Evolutionary conservation across 1,140 invertebrate species (phyloP), one percentile per base, ranked within the genome.

Genomic region (Himalopsyche phryganea): DNA sequence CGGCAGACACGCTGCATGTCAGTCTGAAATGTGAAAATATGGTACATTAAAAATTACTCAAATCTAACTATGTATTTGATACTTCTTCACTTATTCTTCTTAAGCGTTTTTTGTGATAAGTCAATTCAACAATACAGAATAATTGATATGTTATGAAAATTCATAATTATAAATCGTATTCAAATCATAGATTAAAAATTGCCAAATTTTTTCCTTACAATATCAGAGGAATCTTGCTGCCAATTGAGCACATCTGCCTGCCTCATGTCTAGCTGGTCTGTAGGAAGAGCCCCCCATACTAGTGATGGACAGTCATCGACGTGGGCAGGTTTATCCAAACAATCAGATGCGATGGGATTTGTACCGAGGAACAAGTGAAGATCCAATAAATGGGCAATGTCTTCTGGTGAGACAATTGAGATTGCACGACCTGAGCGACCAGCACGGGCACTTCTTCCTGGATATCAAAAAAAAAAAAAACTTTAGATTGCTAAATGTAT

Each of bases 381-480:
- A 79, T 99, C 96, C 20, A 98, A 68, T 1, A 99, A 74, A 74
- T 96, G 95, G 1, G 96, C 85, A 17, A 92, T 80, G 73, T 99
- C 98, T 66, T 98, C 96, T 0, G 86, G 84, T 0, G 87, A 77
- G 18, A 99, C 79, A 40, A 99, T 81, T 6, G 92, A 97, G 69
- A 89, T 95, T 0, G 96, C 93, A 6, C 83, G 88, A 19, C 97
- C 97, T 48, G 81, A 83, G 28, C 94, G 81, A 6, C 96, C 96
- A 50, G 96, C 97, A 66, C 98, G 80, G 6, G 97, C 98, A 78
- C 98, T 98, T 65, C 98, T 85, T 66, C 96, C 93, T 89, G 58
- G 32, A 68, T 46, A 41, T 7, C 17, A 47, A 20, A 50, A 50
- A 44, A 20, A n/a, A 41, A 15, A n/a, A n/a, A n/a, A n/a, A n/a